Evolutionary conservation across 2,888 invertebrate species (phyloP), one percentile per base, ranked within the genome.

Genomic region (Vanessa cardui): DNA sequence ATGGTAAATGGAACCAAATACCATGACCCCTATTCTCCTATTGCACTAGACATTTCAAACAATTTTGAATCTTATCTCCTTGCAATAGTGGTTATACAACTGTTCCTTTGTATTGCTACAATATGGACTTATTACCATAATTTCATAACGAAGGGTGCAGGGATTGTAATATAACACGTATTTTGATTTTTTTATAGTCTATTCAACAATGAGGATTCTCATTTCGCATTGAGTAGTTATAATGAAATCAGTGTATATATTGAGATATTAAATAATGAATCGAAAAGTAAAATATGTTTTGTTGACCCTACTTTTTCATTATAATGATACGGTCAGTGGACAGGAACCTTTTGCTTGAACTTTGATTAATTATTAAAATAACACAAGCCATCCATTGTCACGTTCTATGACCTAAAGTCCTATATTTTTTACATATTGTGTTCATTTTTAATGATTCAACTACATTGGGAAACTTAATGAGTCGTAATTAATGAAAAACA

Each of bases 121-220:
- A 64, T 73, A 70, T 73, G 71, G 70, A 70, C 64, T 73, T 67
- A 87, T 89, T 89, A 88, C 79, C 88, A 90, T 91, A 91, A 90
- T 90, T 88, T 87, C 87, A 88, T 89, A 91, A 86, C 84, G 82
- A 86, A 84, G 88, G 89, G 87, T 76, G 86, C 79, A 79, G 80
- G 80, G 83, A 86, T 87, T 87, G 86, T 88, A 87, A 89, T 90
- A 90, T 79, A 79, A 86, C 85, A 83, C 74, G 73, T 87, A 86
- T 87, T 88, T 83, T 83, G 85, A 85, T 88, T 86, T 90, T 87
- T 88, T 87, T 82, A 79, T 80, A 74, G 72, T 79, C 73, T 74
- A 74, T 59, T 78, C 78, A 78, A 79, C 80, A 81, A 80, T 77
- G 77, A 77, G 80, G 81, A 74, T 72, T 84, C 80, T 75, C 84